A percentile compares a stretch with the other conserved stretches of the same genome.
phyloP scores from a whole-genome alignment of 1,140 invertebrate species.

The Rhynchophorus ferrugineus region DNA sequence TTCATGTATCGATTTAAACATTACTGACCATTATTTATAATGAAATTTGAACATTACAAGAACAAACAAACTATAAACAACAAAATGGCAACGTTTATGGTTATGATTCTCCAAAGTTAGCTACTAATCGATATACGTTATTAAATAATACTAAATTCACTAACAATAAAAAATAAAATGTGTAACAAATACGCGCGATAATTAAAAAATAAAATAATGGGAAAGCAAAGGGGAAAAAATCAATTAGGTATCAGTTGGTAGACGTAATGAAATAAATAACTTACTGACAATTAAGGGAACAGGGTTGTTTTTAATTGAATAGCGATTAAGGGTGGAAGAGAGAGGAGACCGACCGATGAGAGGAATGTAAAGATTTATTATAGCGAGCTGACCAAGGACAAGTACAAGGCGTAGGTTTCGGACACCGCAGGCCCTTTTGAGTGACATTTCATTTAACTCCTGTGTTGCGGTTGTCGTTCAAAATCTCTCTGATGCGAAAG shows the following conservation, averaged over 20 bases:
- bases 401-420: conserved; percentile 35
- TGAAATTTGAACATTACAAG: too few relatives aligned
- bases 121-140: too few relatives aligned
- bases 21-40: too few relatives aligned
- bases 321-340: conserved; percentile 21
- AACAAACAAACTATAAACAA: too few relatives aligned
- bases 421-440: conserved; percentile 36
- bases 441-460: conserved; percentile 42
- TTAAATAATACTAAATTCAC: too few relatives aligned
- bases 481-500: conserved; percentile 29
- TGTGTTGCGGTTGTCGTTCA: conserved; percentile 37
- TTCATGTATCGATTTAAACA: too few relatives aligned
- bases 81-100: too few relatives aligned
- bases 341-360: conserved; percentile 13
- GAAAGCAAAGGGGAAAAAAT: too few relatives aligned
- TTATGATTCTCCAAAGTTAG: too few relatives aligned
- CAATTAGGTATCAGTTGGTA: conserved; percentile 5
- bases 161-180: too few relatives aligned
- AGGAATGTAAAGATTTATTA: conserved; percentile 37
- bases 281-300: conserved; percentile 17
- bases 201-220: too few relatives aligned
- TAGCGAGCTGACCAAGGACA: conserved; percentile 36
- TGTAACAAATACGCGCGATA: too few relatives aligned
- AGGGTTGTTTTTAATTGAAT: conserved; percentile 25
- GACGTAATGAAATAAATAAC: conserved; percentile 18